Evolutionary conservation across 2,888 invertebrate species (phyloP), one percentile per base, ranked within the genome.

Genomic region (Aleiodes alternator): DNA sequence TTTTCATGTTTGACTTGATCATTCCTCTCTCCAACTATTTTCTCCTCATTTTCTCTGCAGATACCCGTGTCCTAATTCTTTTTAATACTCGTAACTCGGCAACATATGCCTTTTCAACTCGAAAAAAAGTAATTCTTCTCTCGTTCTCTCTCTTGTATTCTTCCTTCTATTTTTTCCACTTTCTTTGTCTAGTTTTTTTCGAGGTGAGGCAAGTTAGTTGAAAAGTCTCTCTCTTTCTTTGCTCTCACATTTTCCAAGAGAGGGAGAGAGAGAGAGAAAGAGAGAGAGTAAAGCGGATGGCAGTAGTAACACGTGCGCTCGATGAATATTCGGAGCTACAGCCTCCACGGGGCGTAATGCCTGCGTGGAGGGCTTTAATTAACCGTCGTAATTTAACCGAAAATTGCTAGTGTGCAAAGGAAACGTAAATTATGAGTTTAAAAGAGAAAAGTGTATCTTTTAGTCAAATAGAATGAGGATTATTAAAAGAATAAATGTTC

Each of bases 361-460:
- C 53, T 55, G 78, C 75, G 75, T 66, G 69, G 31, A 56, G 72
- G 75, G 70, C 75, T 73, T 80, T 79, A 78, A 80, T 80, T 78
- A 79, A 80, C 77, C 76, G 56, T 69, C 76, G 77, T 80, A 79
- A 79, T 79, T 80, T 76, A 69, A 75, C 48, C 70, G 56, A 69
- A 59, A 64, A 64, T 64, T 55, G 29, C 64, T 31, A 48, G 43
- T n/a, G 57, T 55, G 50, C 71, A 69, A 73, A 66, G 16, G 43
- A 48, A 12, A 64, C 14, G 61, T 38, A 38, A 61, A 61, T 38
- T 61, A 61, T 64, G 16, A 16, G 64, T 14, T 14, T 43, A 9
- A 14, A 48, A 23, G 11, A n/a, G 43, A 14, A 64, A 43, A 48
- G 48, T 48, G 29, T 64, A 43, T 7, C 64, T 64, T 43, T 43